Conservation (phyloP, 2,797 vertebrate species). For the Halcyon badia region DNA sequence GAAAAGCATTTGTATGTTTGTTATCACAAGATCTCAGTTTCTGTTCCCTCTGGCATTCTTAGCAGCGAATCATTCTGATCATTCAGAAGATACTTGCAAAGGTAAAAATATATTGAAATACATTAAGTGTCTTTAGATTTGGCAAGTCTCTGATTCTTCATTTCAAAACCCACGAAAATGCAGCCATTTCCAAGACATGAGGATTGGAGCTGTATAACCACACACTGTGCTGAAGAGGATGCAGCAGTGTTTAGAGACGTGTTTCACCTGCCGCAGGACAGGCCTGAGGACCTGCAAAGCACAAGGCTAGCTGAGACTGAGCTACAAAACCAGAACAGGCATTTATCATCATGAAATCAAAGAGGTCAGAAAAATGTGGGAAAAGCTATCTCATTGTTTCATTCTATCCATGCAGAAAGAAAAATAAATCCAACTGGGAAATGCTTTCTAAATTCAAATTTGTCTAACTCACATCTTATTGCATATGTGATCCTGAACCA, state of each 20-base stretch:
- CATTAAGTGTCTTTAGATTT: not conserved
- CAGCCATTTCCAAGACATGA: not conserved
- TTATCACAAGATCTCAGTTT: not conserved
- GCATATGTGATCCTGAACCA: not conserved
- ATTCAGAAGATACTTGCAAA: not conserved
- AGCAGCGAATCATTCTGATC: not conserved
- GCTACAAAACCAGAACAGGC: not conserved
- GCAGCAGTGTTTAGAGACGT: not conserved
- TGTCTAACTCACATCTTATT: not conserved
- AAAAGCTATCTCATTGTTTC: not conserved
- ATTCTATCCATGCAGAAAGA: not conserved
- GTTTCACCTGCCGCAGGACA: not conserved
- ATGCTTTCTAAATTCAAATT: not conserved
- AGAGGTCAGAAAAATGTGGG: not conserved
- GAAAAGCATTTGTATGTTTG: not conserved
- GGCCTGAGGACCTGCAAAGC: not conserved
- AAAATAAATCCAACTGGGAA: conserved; percentile 6
- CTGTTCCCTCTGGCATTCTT: not conserved
- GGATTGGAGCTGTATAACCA: rapidly evolving
- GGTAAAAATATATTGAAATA: not conserved
- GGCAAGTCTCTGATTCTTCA: not conserved
- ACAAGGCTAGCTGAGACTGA: not conserved
- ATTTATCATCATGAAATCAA: not conserved
- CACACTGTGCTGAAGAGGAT: not conserved
- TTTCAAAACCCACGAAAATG: not conserved